A percentile compares a stretch with the other conserved stretches of the same genome.
Evolutionary conservation across 1,140 invertebrate species (phyloP).

Genomic region (Scaptomyza graminum): DNA sequence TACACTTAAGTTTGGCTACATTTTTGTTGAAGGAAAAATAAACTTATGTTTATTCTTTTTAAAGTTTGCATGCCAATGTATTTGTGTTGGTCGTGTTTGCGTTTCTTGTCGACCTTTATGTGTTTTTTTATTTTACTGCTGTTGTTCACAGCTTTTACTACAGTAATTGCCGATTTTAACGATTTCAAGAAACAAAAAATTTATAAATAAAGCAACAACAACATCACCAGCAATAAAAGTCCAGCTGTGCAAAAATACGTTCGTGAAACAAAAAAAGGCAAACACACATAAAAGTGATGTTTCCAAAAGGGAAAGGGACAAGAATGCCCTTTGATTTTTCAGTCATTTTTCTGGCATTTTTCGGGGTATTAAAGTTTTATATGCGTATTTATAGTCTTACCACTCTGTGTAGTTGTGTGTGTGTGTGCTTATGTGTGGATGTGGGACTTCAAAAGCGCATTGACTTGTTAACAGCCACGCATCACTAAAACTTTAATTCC

Average conservation of each 20-base stretch:
- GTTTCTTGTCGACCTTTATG: constrained; percentile 28
- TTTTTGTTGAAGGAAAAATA: no score
- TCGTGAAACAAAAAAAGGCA: constrained; percentile 18
- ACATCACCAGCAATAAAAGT: constrained; percentile 61
- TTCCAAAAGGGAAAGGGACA: constrained; percentile 18
- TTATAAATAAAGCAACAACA: constrained; percentile 21
- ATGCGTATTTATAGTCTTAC: constrained; percentile 43
- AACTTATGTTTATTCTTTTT: no score
- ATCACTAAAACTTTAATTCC: constrained; percentile 6
- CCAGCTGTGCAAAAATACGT: constrained; percentile 33
- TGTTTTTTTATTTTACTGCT: constrained; percentile 47
- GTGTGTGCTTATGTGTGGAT: constrained; percentile 29
- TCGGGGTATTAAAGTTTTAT: constrained; percentile 55
- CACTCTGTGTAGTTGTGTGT: constrained; percentile 20
- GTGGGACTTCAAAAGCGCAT: constrained; percentile 41
- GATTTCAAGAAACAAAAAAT: constrained; percentile 42
- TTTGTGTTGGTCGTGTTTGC: constrained; percentile 10
- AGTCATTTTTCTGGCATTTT: constrained; percentile 56
- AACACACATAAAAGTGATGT: constrained; percentile 15
- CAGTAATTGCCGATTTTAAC: constrained; percentile 60
- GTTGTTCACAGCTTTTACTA: constrained; percentile 30
- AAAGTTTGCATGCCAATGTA: no score
- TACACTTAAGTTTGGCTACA: no score
- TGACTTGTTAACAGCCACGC: constrained; percentile 42
- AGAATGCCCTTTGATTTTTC: constrained; percentile 54